These are phyloP conservation scores for Crotalus horridus DNA, from an alignment of 2,113 vertebrate genomes.

Conservation along the genomic window DNA sequence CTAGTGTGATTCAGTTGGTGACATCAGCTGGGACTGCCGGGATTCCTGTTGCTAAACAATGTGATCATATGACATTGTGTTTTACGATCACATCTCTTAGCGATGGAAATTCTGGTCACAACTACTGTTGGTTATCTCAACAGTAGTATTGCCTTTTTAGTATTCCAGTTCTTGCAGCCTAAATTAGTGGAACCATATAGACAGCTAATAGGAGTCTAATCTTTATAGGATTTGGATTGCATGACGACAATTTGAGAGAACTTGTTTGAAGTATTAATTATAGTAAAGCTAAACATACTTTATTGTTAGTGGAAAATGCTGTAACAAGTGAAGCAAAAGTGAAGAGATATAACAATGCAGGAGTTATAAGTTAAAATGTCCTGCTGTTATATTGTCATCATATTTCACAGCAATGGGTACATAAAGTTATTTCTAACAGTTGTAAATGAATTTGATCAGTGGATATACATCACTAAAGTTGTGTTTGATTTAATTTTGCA, in stretches of 20 bases:
- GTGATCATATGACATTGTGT: not conserved
- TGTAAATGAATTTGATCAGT: slow-evolving; percentile 14
- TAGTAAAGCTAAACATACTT: slow-evolving; percentile 29
- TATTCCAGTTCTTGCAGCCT: slow-evolving; percentile 22
- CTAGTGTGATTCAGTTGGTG: not conserved
- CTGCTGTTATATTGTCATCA: slow-evolving; percentile 36
- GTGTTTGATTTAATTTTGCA: slow-evolving; percentile 39
- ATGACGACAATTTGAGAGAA: slow-evolving; percentile 14
- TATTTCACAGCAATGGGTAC: slow-evolving; percentile 34
- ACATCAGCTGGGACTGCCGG: not conserved
- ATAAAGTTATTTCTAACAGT: slow-evolving; percentile 37
- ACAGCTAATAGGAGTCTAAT: slow-evolving; percentile 31
- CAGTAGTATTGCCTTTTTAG: not conserved
- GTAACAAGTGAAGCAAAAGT: slow-evolving; percentile 25
- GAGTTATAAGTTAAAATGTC: slow-evolving; percentile 43
- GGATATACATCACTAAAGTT: slow-evolving; percentile 24
- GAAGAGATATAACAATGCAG: slow-evolving; percentile 24
- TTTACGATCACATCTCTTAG: not conserved
- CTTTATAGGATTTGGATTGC: slow-evolving; percentile 38
- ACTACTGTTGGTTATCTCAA: not conserved
- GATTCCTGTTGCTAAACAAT: not conserved
- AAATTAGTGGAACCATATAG: not conserved
- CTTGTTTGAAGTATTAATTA: not conserved
- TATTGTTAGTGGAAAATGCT: slow-evolving; percentile 40
- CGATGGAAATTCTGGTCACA: not conserved